A percentile compares a stretch with the other conserved stretches of the same genome.
These are phyloP conservation scores for Nixonia krombeini DNA, from an alignment of 1,140 invertebrate species.

Conservation along the genomic window DNA sequence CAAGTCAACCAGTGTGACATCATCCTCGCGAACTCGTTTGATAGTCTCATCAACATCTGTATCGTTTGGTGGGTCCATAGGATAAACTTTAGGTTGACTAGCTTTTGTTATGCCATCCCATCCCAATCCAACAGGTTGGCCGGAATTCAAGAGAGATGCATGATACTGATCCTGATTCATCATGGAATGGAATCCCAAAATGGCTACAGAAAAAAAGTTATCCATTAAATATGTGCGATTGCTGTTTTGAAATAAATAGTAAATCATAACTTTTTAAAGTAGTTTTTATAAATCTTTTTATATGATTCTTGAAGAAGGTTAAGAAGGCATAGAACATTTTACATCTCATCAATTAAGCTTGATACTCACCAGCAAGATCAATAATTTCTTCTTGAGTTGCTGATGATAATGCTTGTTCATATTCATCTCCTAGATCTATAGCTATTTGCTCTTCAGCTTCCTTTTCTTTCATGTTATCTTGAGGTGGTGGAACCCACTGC, in stretches of 20 bases:
- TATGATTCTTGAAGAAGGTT: no score
- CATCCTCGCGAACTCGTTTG: slow-evolving; percentile 89
- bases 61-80: slow-evolving; percentile 93
- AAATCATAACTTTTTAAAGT: no score
- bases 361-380: slow-evolving; percentile 93
- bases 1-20: slow-evolving; percentile 87
- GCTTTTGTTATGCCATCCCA: slow-evolving; percentile 97
- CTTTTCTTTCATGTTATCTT: slow-evolving; percentile 81
- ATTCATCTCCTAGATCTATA: slow-evolving; percentile 95
- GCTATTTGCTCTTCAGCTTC: slow-evolving; percentile 92
- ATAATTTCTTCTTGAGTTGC: slow-evolving; percentile 99
- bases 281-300: no score
- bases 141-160: slow-evolving; percentile 93
- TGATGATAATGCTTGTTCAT: slow-evolving; percentile 90
- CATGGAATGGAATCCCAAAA: slow-evolving; percentile 99
- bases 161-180: slow-evolving; percentile 99
- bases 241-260: no score
- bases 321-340: no score
- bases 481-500: slow-evolving; percentile 89
- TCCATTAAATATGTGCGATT: no score
- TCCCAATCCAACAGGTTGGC: slow-evolving; percentile 86
- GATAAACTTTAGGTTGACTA: slow-evolving; percentile 90
- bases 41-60: slow-evolving; percentile 95
- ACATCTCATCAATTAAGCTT: no score
- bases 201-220: slow-evolving; percentile 81